Conservation (phyloP, 2,888 invertebrate species). For the Tipula confusa region DNA sequence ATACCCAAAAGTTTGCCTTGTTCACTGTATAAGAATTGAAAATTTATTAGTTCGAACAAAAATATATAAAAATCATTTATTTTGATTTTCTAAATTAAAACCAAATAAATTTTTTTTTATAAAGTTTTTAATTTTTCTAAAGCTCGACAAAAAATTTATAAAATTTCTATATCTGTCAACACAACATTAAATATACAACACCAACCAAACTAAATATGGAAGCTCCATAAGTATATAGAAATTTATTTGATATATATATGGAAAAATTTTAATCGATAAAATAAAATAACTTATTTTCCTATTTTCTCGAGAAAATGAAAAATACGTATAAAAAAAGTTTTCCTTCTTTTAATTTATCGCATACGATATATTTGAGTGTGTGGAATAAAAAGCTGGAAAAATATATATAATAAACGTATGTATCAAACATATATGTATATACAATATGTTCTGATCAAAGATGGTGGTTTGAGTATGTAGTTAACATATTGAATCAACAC, state of each 20-base stretch:
- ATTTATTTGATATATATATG: background rate
- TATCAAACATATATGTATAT: background rate
- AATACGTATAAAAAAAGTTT: background rate
- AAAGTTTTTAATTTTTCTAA: too few species aligned
- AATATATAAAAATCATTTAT: too few species aligned
- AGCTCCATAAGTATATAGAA: too few species aligned
- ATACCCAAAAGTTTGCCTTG: too few species aligned
- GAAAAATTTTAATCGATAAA: background rate
- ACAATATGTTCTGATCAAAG: background rate
- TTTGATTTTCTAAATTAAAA: too few species aligned
- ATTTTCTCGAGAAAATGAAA: slow-evolving; percentile 3
- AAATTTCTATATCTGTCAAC: too few species aligned
- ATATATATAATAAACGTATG: background rate
- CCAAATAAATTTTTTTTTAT: too few species aligned
- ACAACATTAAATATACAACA: too few species aligned
- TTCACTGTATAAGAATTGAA: too few species aligned
- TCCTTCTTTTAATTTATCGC: slow-evolving; percentile 12
- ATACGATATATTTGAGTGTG: background rate
- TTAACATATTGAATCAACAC: background rate
- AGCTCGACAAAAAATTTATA: too few species aligned
- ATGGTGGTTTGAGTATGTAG: background rate
- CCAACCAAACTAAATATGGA: background rate
- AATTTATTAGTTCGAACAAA: too few species aligned
- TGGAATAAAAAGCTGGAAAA: background rate
- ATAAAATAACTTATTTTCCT: background rate